Evolutionary conservation across 2,888 invertebrate species (phyloP), one percentile per base, ranked within the genome.

Genomic region (Eustalomyia histrio): DNA sequence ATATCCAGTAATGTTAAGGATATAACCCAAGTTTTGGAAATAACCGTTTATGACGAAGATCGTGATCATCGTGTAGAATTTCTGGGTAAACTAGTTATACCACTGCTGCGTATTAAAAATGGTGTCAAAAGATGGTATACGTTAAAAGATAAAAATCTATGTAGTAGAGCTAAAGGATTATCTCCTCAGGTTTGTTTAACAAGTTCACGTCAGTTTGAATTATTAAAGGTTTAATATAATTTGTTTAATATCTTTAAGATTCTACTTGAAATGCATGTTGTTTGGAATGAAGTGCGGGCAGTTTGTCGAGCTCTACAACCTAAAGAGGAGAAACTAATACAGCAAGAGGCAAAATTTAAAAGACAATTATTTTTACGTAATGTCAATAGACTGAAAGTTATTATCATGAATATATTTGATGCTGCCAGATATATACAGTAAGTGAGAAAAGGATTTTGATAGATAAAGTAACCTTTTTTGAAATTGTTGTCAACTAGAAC

Each of bases 51-150:
- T 90, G 99, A 99, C 88, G 99, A 99, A 91, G 99, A 99, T 90
- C 94, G 98, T 80, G 98, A 98, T 89, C 98, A 99, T 90, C 99
- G 99, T 90, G 98, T 97, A 12, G 99, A 99, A 90, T 99, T 99
- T 89, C 92, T 99, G 14, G 99, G 99, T 0, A 97, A 97, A 90
- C 92, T 99, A 10, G 94, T 95, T 3, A 94, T 99, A 85, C 99
- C 99, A 0, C 90, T 99, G 64, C 91, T 99, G 72, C 93, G 94
- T 86, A 95, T 99, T 84, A 93, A 94, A 83, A 97, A 96, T 87
- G 96, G 97, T 0, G 97, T 97, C 88, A 97, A 97, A 88, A 92
- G 96, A 83, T 99, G 99, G 99, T 99, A 97, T 90, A 95, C 96
- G 0, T 91, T 99, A 55, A 99, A 99, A 89, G 99, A 99, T 89